These are phyloP conservation scores for Isoperla grammatica DNA, from an alignment of 2,888 invertebrate genomes.

Conservation along the genomic window DNA sequence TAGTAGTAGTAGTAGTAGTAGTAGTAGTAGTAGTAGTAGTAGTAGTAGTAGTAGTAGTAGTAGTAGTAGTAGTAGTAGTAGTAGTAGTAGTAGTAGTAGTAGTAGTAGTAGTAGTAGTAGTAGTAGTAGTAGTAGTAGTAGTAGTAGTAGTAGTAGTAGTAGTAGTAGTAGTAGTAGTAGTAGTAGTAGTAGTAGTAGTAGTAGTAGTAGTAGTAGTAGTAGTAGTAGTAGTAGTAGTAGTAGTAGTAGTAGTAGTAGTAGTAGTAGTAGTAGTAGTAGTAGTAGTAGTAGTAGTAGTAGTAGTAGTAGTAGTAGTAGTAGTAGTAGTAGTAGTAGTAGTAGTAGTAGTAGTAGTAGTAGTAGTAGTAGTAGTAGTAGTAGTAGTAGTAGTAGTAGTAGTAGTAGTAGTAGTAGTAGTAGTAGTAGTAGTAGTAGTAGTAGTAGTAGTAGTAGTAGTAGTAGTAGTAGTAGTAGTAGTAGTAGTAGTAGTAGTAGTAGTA, in stretches of 20 bases:
- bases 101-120: conserved; percentile 12
- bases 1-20: not conserved
- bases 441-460: conserved; percentile 12
- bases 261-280: conserved; percentile 12
- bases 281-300: conserved; percentile 12
- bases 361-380: conserved; percentile 12
- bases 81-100: conserved; percentile 12
- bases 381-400: conserved; percentile 12
- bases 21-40: not conserved
- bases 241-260: conserved; percentile 12
- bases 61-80: not conserved
- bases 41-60: not conserved
- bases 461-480: conserved; percentile 12
- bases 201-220: conserved; percentile 12
- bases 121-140: conserved; percentile 12
- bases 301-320: conserved; percentile 12
- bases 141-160: conserved; percentile 12
- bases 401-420: conserved; percentile 12
- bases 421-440: conserved; percentile 12
- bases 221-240: conserved; percentile 12
- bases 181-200: conserved; percentile 12
- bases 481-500: conserved; percentile 12
- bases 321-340: conserved; percentile 12
- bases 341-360: conserved; percentile 12
- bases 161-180: conserved; percentile 12